Base-by-base conservation (phyloP, 2,113 vertebrate species). In the Sinocyclocheilus anophthalmus region DNA sequence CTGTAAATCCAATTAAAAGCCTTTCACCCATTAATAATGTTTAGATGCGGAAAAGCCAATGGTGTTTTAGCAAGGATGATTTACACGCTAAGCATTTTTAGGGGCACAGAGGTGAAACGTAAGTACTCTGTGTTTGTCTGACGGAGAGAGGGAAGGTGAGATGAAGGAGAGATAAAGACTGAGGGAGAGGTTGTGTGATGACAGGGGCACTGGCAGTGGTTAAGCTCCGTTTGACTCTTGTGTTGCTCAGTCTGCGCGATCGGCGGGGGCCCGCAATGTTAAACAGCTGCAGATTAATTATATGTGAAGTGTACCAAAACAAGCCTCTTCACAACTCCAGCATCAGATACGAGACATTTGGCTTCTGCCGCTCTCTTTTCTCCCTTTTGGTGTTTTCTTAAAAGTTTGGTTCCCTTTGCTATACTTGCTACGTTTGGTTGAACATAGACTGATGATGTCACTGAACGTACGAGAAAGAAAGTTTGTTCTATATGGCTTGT, bases 231-330 rank as follows among this genome's bases (percentile, higher is more conserved):
- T 88, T 87, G 86, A 88, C 85, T 87, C 79, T 87, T 65, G 84
- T 84, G 88, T 76, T 75, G 85, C 84, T 59, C 87, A 76, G 88
- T 85, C 87, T 76, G 84, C 83, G 39, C 72, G 86, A 86, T 59
- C 89, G 67, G 84, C 78, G 50, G 93, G 95, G 94, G 94, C 92
- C 91, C 92, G 93, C 94, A 95, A 92, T 93, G 90, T 90, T 90
- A 95, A 95, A 96, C 95, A 96, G 95, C 95, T 96, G 95, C 90
- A 95, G 92, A 94, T 95, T 97, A 96, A 97, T 96, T 96, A 96
- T 96, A 96, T 95, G 95, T 96, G 96, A 96, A 95, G 94, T 94
- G 94, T 94, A 96, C 95, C 95, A 95, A 95, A 95, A 95, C 95
- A 94, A 94, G 94, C 93, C 94, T 96, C 95, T 87, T 83, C 61